Conservation (phyloP, 1,140 invertebrate species). For the Pinna nobilis region DNA sequence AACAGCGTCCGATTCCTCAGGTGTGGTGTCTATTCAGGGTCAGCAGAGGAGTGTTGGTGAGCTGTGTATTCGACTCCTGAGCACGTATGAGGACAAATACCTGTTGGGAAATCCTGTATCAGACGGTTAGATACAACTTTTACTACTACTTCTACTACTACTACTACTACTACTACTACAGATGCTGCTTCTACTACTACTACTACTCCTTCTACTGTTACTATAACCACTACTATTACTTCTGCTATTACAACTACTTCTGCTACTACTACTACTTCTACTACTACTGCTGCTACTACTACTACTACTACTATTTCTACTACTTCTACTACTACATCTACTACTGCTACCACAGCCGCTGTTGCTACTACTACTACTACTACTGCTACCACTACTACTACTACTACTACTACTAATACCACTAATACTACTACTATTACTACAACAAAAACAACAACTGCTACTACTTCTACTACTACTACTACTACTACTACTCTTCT, state of each 20-base stretch:
- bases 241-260: too few species aligned
- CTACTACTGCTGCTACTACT: not conserved
- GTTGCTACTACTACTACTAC: not conserved
- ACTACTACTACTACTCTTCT: too few species aligned
- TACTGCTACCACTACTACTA: not conserved
- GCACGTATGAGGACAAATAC: slow-evolving; percentile 18
- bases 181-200: too few species aligned
- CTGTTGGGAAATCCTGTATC: slow-evolving; percentile 27
- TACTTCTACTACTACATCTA: not conserved
- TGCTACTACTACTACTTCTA: too few species aligned
- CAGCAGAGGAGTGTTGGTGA: not conserved
- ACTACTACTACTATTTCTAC: too few species aligned
- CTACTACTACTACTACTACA: too few species aligned
- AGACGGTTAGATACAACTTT: slow-evolving; percentile 12
- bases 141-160: not conserved
- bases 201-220: too few species aligned
- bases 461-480: not conserved
- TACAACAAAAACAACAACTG: too few species aligned
- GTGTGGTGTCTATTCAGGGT: slow-evolving; percentile 4
- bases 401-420: too few species aligned
- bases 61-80: not conserved
- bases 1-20: not conserved
- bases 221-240: too few species aligned
- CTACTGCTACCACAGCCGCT: not conserved
- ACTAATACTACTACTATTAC: too few species aligned